A percentile compares a stretch with the other conserved stretches of the same genome.
Evolutionary conservation across 2,797 vertebrate genomes (phyloP).

Genomic region (Morus bassanus): DNA sequence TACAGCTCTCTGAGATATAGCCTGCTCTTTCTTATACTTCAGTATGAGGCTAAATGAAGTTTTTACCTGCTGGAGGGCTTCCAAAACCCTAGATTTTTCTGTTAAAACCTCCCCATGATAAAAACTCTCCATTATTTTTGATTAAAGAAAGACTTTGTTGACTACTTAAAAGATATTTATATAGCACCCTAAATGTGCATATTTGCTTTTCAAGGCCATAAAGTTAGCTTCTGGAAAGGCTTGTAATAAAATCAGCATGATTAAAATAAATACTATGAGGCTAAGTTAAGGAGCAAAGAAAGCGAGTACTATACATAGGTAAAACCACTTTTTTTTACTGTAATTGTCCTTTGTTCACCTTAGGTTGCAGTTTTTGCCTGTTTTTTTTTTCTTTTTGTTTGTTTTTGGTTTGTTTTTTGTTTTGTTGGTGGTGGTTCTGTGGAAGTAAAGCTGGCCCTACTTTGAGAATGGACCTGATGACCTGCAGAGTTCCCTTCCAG

Average conservation of each 20-base stretch:
- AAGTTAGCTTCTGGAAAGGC: not conserved
- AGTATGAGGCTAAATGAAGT: not conserved
- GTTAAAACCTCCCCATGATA: not conserved
- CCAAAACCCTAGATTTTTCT: not conserved
- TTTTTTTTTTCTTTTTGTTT: not conserved
- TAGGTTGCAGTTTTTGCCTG: not conserved
- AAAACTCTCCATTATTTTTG: not conserved
- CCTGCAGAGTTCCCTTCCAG: not conserved
- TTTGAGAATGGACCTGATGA: not conserved
- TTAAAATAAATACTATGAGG: not conserved
- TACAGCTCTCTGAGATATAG: not conserved
- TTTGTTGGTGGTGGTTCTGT: not conserved
- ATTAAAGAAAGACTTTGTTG: not conserved
- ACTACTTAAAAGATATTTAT: not conserved
- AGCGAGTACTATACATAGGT: not conserved
- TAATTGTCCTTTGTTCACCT: not conserved
- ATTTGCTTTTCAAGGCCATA: not conserved
- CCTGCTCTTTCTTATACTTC: not conserved
- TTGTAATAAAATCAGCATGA: not conserved
- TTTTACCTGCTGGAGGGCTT: not conserved
- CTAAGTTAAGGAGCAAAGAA: not conserved
- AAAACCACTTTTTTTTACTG: not conserved
- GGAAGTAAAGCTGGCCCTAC: not conserved
- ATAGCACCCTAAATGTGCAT: not conserved
- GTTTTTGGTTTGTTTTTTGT: not conserved